A percentile compares a stretch with the other conserved stretches of the same genome.
Evolutionary conservation across 2,113 vertebrate genomes (phyloP).

Genomic region (Cariama cristata): DNA sequence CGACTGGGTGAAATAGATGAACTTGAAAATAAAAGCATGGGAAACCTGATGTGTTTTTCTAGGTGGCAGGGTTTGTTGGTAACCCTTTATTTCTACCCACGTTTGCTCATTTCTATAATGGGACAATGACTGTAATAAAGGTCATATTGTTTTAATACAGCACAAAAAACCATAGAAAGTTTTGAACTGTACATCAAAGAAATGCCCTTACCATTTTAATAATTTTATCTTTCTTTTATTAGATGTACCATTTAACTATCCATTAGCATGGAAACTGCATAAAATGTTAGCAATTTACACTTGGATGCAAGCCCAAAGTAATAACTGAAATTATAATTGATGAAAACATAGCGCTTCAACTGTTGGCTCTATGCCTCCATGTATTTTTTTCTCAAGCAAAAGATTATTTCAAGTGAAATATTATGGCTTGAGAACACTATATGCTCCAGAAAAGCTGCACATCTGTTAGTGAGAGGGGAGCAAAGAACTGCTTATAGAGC

Average conservation of each 20-base stretch:
- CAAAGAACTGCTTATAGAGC: background rate
- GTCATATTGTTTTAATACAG: background rate
- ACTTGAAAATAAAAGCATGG: background rate
- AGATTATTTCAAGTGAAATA: background rate
- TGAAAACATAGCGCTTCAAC: background rate
- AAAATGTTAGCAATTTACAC: background rate
- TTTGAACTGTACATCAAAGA: slow-evolving; percentile 13
- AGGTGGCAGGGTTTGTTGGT: background rate
- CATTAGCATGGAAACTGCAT: background rate
- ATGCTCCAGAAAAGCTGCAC: background rate
- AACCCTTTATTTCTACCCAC: slow-evolving; percentile 29
- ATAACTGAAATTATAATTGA: background rate
- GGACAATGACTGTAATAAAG: background rate
- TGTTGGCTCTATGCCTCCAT: background rate
- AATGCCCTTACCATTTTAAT: background rate
- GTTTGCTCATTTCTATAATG: slow-evolving; percentile 5
- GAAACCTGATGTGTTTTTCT: background rate
- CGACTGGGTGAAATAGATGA: background rate
- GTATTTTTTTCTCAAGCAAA: background rate
- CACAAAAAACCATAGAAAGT: background rate
- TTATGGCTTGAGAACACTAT: background rate
- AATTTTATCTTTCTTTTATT: background rate
- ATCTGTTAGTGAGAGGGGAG: background rate
- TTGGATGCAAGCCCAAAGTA: background rate
- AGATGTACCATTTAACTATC: background rate